Conservation (phyloP, 2,113 vertebrate genomes). For the Seriola rivoliana region DNA sequence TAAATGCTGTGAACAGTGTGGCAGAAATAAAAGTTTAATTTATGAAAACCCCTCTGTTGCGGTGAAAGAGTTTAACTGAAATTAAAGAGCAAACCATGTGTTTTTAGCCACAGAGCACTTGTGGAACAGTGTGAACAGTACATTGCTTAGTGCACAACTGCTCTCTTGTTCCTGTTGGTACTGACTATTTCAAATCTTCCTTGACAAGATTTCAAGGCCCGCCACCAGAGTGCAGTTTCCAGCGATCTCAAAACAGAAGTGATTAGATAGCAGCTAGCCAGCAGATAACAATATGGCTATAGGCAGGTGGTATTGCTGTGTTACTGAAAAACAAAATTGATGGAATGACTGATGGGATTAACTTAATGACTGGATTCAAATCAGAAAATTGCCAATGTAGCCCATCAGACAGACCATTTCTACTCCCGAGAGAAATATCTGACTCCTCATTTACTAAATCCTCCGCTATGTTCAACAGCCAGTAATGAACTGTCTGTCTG, state of each 20-base stretch:
- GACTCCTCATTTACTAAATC: no score
- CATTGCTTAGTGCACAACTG: background rate
- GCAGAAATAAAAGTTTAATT: constrained; percentile 6
- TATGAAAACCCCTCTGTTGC: background rate
- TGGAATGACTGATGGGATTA: no score
- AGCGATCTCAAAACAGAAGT: background rate
- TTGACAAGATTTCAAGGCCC: constrained; percentile 7
- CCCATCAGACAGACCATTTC: background rate
- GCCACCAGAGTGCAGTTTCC: background rate
- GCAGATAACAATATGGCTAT: background rate
- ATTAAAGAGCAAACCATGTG: constrained; percentile 9
- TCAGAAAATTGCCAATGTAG: background rate
- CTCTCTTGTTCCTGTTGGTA: constrained; percentile 1
- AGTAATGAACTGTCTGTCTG: no score
- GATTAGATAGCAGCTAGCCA: background rate
- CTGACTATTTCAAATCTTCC: background rate
- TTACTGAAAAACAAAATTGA: background rate
- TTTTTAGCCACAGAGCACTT: background rate
- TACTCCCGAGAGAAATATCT: no score
- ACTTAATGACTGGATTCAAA: background rate
- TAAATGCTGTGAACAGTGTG: constrained; percentile 25
- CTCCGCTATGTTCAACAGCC: no score
- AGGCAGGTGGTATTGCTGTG: background rate
- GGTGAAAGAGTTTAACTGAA: background rate
- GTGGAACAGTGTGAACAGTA: background rate